A percentile compares a stretch with the other conserved stretches of the same genome.
Conservation (phyloP, 37 sponge, comb jelly and placozoan genomes). For the Petrosia ficiformis region DNA sequence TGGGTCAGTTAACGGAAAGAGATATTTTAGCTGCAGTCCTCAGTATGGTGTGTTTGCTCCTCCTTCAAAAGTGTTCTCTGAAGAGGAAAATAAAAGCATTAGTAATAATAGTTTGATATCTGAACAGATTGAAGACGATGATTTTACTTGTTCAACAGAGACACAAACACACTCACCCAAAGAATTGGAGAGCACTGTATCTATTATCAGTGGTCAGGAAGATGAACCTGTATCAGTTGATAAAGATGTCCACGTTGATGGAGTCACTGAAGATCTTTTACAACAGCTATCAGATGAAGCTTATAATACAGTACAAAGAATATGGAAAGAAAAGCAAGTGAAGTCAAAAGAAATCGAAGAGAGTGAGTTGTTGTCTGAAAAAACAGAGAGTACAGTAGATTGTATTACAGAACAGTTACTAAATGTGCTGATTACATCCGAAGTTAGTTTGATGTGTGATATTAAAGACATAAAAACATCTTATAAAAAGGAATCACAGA, state of each 20-base stretch:
- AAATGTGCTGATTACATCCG: conserved; percentile 28
- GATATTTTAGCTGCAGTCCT: conserved; percentile 54
- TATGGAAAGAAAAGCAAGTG: background rate
- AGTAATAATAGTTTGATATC: conserved; percentile 4
- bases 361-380: background rate
- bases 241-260: too few relatives aligned
- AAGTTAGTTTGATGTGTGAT: conserved; percentile 10
- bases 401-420: conserved; percentile 46
- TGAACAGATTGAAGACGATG: conserved; percentile 18
- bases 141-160: too few relatives aligned
- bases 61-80: conserved; percentile 33
- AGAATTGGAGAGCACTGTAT: too few relatives aligned
- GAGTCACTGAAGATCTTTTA: too few relatives aligned
- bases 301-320: background rate
- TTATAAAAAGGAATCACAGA: background rate
- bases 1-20: conserved; percentile 47
- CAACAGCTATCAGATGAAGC: too few relatives aligned
- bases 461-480: conserved; percentile 14
- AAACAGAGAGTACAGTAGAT: background rate
- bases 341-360: background rate
- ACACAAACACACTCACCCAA: too few relatives aligned
- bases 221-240: too few relatives aligned
- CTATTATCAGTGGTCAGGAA: too few relatives aligned
- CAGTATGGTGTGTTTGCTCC: conserved; percentile 67
- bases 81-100: background rate